A percentile compares a stretch with the other conserved stretches of the same genome.
Conservation (phyloP, 2,113 vertebrate species). For the Atractosteus spatula region DNA sequence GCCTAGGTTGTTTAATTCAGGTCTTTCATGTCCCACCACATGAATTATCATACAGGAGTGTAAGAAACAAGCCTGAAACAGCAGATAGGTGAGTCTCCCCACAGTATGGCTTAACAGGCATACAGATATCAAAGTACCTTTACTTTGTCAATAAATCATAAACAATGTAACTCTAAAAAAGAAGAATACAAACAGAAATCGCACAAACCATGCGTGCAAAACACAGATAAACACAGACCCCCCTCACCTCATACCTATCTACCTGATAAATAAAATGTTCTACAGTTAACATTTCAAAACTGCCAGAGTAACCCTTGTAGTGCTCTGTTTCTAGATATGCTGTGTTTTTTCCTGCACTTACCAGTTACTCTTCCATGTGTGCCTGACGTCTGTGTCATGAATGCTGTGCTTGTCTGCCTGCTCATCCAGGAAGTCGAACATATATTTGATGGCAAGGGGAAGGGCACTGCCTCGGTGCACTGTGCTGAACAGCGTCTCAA, state of each 20-base stretch:
- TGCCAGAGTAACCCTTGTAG: too few relatives aligned
- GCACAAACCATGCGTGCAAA: not conserved
- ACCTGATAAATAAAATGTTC: too few relatives aligned
- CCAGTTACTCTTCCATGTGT: conserved; percentile 99
- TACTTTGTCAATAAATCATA: too few relatives aligned
- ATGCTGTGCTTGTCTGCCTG: conserved; percentile 94
- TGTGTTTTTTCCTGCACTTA: conserved; percentile 44
- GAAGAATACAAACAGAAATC: not conserved
- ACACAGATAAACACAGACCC: conserved; percentile 4
- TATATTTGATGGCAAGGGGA: conserved; percentile 97
- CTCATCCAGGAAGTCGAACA: conserved; percentile 98
- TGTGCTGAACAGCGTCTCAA: conserved; percentile 97
- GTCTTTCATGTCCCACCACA: not conserved
- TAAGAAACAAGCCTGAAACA: too few relatives aligned
- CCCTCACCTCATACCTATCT: not conserved
- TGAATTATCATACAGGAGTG: not conserved
- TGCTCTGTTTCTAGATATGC: not conserved
- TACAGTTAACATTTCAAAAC: too few relatives aligned
- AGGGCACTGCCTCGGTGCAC: conserved; percentile 92
- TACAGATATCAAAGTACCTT: too few relatives aligned
- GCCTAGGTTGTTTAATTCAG: too few relatives aligned
- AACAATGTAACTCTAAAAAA: too few relatives aligned
- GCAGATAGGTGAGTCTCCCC: not conserved
- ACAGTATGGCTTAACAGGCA: too few relatives aligned
- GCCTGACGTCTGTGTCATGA: conserved; percentile 90